Base-by-base conservation (phyloP, 2,888 invertebrate genomes). In the Bimastos eiseni region DNA sequence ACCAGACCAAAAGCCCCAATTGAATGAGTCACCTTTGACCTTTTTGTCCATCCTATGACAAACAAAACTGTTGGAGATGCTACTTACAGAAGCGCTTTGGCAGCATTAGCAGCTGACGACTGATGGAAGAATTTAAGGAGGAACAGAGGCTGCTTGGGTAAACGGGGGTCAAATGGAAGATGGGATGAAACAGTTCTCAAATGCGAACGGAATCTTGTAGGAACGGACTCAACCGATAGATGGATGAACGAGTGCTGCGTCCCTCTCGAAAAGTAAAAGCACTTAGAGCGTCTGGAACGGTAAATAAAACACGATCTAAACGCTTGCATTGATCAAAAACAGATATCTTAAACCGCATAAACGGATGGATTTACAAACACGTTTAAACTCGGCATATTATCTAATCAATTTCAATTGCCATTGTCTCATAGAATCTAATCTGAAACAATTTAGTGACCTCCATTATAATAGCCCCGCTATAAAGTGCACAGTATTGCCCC, bases 21-120 rank as follows among this genome's bases (percentile, higher is more conserved):
- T 21, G 49, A 49, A n/a, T n/a, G n/a, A n/a, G 49, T 49, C 49
- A 49, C 0, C 6, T 21, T 49, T 24, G 24, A 24, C 49, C 49
- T 49, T 49, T 49, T 49, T n/a, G n/a, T n/a, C n/a, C 70, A 70
- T 70, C 3, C 8, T 30, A 70, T 13, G 70, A 1, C 70, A 0
- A 70, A n/a, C 70, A 70, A n/a, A 30, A 70, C 70, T 5, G 34
- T 4, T 1, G 33, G 36, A 19, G 86, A 86, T 11, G 41, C 41
- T 11, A 49, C 49, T 21, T 13, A 17, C 17, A 49, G 49, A n/a
- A n/a, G 70, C n/a, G 70, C 11, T 30, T n/a, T 19, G 36, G 86
- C 86, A 86, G 86, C 86, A 86, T 34, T 15, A 36, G 86, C 36
- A 84, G 86, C 86, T 70, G 70, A n/a, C 19, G 70, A 70, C n/a